phyloP scores from a whole-genome alignment of 64 coral and sea anemone genomes.

The Stichodactyla mertensii region DNA sequence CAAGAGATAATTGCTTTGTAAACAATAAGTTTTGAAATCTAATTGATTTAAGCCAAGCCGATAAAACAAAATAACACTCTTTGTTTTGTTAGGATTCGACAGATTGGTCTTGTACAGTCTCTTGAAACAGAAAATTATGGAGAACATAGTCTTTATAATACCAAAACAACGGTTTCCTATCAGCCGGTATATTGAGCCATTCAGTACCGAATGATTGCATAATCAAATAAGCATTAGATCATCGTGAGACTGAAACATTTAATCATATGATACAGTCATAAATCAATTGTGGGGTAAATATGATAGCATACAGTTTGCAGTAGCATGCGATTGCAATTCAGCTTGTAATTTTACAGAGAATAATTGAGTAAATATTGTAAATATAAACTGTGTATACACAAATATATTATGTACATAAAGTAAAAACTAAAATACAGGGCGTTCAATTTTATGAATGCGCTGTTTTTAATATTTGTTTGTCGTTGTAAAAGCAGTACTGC shows the following conservation, averaged over 20 bases:
- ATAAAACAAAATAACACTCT: background rate
- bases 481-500: background rate
- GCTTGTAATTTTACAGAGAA: background rate
- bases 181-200: too few species aligned
- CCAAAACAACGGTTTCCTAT: too few species aligned
- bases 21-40: background rate
- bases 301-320: background rate
- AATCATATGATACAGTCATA: too few species aligned
- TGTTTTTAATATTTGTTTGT: background rate
- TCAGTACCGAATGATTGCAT: too few species aligned
- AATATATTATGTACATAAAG: conserved; percentile 8
- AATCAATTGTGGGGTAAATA: background rate
- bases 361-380: conserved; percentile 11
- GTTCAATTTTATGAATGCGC: background rate
- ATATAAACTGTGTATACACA: conserved; percentile 2
- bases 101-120: background rate
- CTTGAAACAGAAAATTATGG: background rate
- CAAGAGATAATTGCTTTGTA: background rate
- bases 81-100: background rate
- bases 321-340: background rate
- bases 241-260: too few species aligned
- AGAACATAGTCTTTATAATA: background rate
- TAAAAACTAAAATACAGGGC: background rate
- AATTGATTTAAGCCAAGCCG: background rate
- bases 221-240: too few species aligned